Conservation (phyloP, 2,888 invertebrate species). For the Cenopis cana region DNA sequence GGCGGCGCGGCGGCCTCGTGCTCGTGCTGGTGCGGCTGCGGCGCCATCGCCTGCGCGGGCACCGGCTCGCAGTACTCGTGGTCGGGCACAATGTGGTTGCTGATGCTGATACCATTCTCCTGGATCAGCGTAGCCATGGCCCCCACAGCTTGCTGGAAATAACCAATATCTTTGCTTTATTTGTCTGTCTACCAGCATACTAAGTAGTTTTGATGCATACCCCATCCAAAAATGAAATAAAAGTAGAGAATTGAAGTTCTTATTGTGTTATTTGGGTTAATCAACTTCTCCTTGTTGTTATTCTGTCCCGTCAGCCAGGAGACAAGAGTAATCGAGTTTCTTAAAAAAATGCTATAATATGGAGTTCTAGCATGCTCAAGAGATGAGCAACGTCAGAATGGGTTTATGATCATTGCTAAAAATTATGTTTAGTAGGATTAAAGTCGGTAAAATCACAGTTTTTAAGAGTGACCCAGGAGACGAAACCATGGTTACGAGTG, state of each 20-base stretch:
- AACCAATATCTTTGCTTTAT: conserved; percentile 44
- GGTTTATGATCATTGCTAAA: no score
- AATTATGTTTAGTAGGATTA: no score
- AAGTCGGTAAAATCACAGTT: no score
- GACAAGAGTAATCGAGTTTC: no score
- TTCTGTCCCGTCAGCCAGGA: no score
- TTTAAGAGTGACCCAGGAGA: no score
- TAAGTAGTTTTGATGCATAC: not conserved
- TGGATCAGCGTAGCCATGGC: conserved; percentile 93
- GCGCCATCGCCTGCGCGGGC: conserved; percentile 53
- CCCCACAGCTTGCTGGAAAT: conserved; percentile 74
- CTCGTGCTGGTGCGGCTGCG: conserved; percentile 53
- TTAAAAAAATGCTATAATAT: no score
- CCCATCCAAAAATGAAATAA: not conserved
- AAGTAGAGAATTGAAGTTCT: not conserved
- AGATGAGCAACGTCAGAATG: no score
- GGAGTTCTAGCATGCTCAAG: no score
- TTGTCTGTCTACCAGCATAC: conserved; percentile 3
- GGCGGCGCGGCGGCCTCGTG: conserved; percentile 52
- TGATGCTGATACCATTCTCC: conserved; percentile 89
- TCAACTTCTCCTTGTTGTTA: no score
- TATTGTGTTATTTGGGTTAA: conserved; percentile 3
- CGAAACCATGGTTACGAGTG: no score
- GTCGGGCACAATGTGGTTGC: conserved; percentile 82
- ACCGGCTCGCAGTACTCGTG: conserved; percentile 80